phyloP scores from a whole-genome alignment of 2,113 vertebrate genomes.

The Empidonax alnorum region DNA sequence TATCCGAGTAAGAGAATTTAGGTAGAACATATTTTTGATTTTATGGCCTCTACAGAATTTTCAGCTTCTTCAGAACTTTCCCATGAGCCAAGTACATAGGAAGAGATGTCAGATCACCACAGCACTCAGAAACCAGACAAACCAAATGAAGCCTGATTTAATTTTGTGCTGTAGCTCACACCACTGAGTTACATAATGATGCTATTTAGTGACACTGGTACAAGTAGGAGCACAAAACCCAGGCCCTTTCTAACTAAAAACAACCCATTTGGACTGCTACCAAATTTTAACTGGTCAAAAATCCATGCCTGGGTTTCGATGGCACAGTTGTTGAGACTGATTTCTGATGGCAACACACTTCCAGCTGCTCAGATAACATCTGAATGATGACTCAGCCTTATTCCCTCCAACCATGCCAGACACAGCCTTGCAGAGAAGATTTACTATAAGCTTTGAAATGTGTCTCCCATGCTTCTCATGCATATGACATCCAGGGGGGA shows the following conservation, averaged over 20 bases:
- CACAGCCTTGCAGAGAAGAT: constrained; percentile 36
- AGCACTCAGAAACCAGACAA: neutral
- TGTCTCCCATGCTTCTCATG: constrained; percentile 43
- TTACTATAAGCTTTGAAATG: constrained; percentile 50
- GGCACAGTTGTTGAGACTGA: constrained; percentile 47
- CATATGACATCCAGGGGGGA: constrained; percentile 43
- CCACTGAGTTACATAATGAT: neutral
- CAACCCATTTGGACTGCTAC: neutral
- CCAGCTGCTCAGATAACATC: constrained; percentile 55
- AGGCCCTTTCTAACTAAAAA: neutral
- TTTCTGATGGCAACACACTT: constrained; percentile 56
- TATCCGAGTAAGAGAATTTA: constrained; percentile 26
- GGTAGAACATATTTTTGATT: constrained; percentile 1
- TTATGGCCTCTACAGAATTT: neutral
- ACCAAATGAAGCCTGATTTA: neutral
- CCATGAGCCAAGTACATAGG: neutral
- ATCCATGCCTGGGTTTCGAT: constrained; percentile 44
- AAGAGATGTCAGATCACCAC: constrained; percentile 34
- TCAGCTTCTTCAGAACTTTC: constrained; percentile 30
- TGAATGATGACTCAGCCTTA: constrained; percentile 55
- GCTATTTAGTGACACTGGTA: neutral
- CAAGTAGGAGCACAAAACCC: neutral
- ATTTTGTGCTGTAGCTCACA: neutral
- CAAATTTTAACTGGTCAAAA: constrained; percentile 17
- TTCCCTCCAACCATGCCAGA: constrained; percentile 56